Evolutionary conservation across 2,797 vertebrate genomes (phyloP), one percentile per base, ranked within the genome.

Genomic region (Muscicapa comitata): DNA sequence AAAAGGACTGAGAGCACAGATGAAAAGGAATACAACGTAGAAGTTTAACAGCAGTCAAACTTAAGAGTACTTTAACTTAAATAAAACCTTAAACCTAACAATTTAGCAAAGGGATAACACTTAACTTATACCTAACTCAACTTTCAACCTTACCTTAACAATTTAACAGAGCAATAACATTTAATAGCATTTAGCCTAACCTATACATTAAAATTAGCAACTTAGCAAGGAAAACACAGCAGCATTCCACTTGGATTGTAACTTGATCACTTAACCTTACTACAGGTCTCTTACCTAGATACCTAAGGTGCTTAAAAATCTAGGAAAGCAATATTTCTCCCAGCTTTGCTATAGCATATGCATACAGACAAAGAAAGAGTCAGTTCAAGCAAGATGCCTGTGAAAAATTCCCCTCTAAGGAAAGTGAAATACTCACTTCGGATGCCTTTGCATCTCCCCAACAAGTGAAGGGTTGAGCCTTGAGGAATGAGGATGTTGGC

Each of bases 391-490:
- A 42, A 74, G 11, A 17, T 50, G 6, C 21, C 31, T 42, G 6
- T 66, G 53, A 50, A 74, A 57, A 74, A 35, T 65, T 50, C 21
- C 51, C 26, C 21, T 66, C 0, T 0, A 43, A 84, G 11, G 43
- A 31, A 26, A 65, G 35, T 42, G 31, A 42, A 65, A n/a, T 50
- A 66, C 25, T 74, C 21, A 48, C 26, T 24, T 74, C 0, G 3
- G 21, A 42, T 42, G 43, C 37, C 21, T 84, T 66, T 66, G 26
- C 37, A 50, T 31, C 26, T 51, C 31, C n/a, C n/a, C 26, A n/a
- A 0, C 0, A 1, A 35, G 17, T 43, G 53, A 58, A 58, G 37
- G 37, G 17, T 58, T 66, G 43, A 66, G 11, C 17, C 18, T 58
- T 1, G 2, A n/a, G 55, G 45, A 61, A 13, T 61, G 47, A 43